Conservation (phyloP, 2,888 invertebrate genomes). For the Carabus problematicus region DNA sequence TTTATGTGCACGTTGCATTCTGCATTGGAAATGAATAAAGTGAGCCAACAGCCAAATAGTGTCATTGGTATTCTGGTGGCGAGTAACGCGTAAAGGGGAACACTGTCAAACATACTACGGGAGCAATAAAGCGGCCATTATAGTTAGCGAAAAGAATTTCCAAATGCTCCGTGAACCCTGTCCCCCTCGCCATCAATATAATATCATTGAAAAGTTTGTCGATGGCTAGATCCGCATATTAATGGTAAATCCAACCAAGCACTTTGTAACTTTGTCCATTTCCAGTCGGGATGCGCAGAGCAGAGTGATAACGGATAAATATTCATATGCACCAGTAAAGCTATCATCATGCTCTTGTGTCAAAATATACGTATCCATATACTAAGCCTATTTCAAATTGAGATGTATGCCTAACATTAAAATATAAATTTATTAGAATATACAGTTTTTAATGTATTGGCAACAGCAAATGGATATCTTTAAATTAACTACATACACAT, state of each 20-base stretch:
- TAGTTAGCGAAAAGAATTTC: slow-evolving; percentile 33
- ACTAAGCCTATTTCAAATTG: too few relatives aligned
- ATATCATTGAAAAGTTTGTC: slow-evolving; percentile 37
- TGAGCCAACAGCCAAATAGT: slow-evolving; percentile 15
- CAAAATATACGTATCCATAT: too few relatives aligned
- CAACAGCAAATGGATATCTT: too few relatives aligned
- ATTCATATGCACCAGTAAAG: too few relatives aligned
- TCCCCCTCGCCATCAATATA: slow-evolving; percentile 11
- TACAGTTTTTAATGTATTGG: too few relatives aligned
- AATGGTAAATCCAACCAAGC: slow-evolving; percentile 8
- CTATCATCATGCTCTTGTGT: too few relatives aligned
- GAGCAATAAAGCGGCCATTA: slow-evolving; percentile 38
- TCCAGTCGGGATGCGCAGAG: too few relatives aligned
- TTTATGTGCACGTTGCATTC: slow-evolving; percentile 33
- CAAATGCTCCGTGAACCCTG: slow-evolving; percentile 24
- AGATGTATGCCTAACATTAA: too few relatives aligned
- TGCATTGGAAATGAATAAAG: slow-evolving; percentile 26
- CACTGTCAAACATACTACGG: background rate
- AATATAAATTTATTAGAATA: too few relatives aligned
- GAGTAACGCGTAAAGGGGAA: background rate
- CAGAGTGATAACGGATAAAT: too few relatives aligned
- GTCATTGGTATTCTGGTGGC: slow-evolving; percentile 37
- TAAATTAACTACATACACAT: too few relatives aligned
- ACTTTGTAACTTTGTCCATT: too few relatives aligned
- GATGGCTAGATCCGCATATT: slow-evolving; percentile 32